Base-by-base conservation (phyloP, 35 echinoderm and acorn worm species). In the Stichopus chloronotus region DNA sequence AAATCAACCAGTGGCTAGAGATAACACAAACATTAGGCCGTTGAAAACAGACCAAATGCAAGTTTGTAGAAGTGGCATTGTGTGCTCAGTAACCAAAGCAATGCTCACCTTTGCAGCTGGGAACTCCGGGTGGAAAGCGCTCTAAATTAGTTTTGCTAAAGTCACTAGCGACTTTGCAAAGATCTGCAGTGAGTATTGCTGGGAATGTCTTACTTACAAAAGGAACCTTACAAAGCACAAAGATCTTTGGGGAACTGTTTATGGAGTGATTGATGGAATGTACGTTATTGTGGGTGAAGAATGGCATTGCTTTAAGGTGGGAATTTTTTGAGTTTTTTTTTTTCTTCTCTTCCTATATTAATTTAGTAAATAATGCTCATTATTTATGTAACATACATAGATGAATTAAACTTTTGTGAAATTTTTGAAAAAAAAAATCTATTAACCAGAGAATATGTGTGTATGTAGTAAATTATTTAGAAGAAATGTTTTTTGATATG, bases 381-480 rank as follows among this genome's bases (percentile, higher is more conserved):
- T 83, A 83, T 83, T 83, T 83, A 83, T 83, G 80, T 83, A 83
- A 83, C 17, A 83, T 83, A 83, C 25, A 81, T 25, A 81, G 78
- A 81, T 52, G 55, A 43, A 83, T 83, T 19, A 78, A 25, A 78
- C 76, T 8, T 23, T 25, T 43, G 52, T 8, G 14, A 79, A 79
- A 79, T 25, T 79, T 79, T 79, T 79, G 80, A 52, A 82, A 56
- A 83, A 78, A 78, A 83, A 83, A 83, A 13, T 13, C 17, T 55
- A 83, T 83, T 83, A 83, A 83, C 80, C 80, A 83, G 80, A 83
- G 80, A 83, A 55, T 83, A 83, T 83, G 80, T 43, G 30, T 83
- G 80, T 83, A 83, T 20, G 80, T 83, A 83, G 80, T 83, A 83
- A 83, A 83, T 83, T 83, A 83, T 83, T 55, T 83, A 83, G 80